phyloP scores from a whole-genome alignment of 2,888 invertebrate genomes.

The Keiferia lycopersicella region DNA sequence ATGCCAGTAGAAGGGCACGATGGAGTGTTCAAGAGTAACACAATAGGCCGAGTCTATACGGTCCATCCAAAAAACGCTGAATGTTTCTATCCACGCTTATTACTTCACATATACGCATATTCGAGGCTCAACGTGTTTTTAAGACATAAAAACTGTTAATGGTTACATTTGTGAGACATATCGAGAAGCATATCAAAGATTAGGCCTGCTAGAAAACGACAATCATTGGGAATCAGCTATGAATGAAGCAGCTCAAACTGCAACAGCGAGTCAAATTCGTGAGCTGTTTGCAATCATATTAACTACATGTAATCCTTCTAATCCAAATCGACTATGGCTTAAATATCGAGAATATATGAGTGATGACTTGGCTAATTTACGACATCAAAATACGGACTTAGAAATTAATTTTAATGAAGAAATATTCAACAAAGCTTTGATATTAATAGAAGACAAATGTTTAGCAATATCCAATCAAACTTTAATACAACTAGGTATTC shows the following conservation, averaged over 20 bases:
- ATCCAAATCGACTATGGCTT: conserved; percentile 35
- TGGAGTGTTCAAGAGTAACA: conserved; percentile 47
- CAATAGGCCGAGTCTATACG: conserved; percentile 48
- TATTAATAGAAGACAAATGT: conserved; percentile 39
- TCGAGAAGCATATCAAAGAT: conserved; percentile 37
- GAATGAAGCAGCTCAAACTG: conserved; percentile 31
- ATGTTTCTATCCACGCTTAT: conserved; percentile 50
- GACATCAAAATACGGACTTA: conserved; percentile 33
- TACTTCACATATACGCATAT: conserved; percentile 50
- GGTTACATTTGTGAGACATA: conserved; percentile 35
- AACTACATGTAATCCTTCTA: conserved; percentile 32
- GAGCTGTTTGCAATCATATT: conserved; percentile 30
- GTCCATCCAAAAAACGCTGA: conserved; percentile 39
- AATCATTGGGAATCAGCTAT: conserved; percentile 38
- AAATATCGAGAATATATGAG: conserved; percentile 37
- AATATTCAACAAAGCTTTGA: conserved; percentile 37
- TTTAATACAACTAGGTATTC: too few relatives aligned
- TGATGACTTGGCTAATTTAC: conserved; percentile 39
- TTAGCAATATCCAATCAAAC: conserved; percentile 40
- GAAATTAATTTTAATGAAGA: conserved; percentile 35
- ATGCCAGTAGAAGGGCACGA: too few relatives aligned
- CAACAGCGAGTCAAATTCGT: conserved; percentile 30
- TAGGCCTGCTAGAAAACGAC: conserved; percentile 36
- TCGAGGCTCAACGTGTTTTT: conserved; percentile 41
- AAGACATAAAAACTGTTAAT: conserved; percentile 35